Evolutionary conservation across 2,113 vertebrate genomes (phyloP).

Genomic region (Prionailurus bengalensis): DNA sequence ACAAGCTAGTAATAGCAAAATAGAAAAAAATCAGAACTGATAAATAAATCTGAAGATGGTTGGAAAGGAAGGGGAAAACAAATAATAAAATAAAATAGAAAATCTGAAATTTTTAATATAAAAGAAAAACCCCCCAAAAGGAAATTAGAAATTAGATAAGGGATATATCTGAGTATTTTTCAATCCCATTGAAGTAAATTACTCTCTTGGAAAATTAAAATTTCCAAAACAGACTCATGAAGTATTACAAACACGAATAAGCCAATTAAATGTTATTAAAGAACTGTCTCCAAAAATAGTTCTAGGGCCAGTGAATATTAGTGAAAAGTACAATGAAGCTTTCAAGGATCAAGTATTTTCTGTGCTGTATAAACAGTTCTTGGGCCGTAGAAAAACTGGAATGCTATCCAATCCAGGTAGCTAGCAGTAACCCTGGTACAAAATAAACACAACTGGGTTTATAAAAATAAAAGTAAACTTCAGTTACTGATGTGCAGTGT

Average conservation of each 20-base stretch:
- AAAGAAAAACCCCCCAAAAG: neutral
- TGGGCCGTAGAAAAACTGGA: neutral
- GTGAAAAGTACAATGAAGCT: neutral
- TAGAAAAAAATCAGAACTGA: neutral
- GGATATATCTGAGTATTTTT: neutral
- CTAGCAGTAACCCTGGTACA: slow-evolving; percentile 31
- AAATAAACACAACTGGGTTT: neutral
- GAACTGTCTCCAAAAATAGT: neutral
- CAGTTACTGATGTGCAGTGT: neutral
- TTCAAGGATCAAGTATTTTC: neutral
- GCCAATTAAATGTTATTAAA: neutral
- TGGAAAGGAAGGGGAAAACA: neutral
- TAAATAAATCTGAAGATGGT: neutral
- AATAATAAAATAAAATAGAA: neutral
- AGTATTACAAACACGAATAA: neutral
- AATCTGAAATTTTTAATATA: neutral
- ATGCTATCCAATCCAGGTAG: neutral
- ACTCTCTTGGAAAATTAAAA: slow-evolving; percentile 2
- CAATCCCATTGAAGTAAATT: neutral
- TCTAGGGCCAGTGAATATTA: neutral
- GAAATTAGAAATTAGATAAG: neutral
- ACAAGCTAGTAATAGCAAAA: slow-evolving; percentile 21
- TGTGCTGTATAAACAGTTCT: neutral
- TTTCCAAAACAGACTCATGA: neutral
- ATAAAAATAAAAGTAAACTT: slow-evolving; percentile 53